A percentile compares a stretch with the other conserved stretches of the same genome.
These are phyloP conservation scores for Eulithis testata DNA, from an alignment of 2,888 invertebrate genomes.

Conservation along the genomic window DNA sequence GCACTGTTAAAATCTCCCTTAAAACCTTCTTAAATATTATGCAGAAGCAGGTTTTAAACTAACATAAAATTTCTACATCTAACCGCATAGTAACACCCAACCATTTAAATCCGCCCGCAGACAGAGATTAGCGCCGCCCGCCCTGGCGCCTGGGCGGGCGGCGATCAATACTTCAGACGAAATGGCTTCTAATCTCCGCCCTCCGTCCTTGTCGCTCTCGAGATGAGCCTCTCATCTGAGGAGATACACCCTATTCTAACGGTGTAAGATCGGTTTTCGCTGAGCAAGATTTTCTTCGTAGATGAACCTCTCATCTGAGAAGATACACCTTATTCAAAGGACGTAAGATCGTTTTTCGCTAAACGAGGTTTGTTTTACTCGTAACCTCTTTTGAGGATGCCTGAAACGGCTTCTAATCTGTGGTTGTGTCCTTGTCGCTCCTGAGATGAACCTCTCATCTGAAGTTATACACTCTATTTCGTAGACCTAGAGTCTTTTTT, in stretches of 20 bases:
- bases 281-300: neutral
- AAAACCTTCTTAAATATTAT: too few species aligned
- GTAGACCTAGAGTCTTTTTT: neutral
- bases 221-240: conserved; percentile 51
- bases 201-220: conserved; percentile 74
- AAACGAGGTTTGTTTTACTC: neutral
- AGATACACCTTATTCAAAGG: neutral
- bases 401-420: conserved; percentile 9
- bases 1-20: too few species aligned
- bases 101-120: conserved; percentile 37
- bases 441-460: conserved; percentile 8
- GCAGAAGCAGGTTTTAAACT: too few species aligned
- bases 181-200: conserved; percentile 73
- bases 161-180: conserved; percentile 60
- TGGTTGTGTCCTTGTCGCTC: conserved; percentile 11
- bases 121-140: conserved; percentile 42
- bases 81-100: conserved; percentile 21
- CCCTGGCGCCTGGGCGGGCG: conserved; percentile 41
- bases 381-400: conserved; percentile 1
- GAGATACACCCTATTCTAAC: conserved; percentile 9
- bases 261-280: conserved; percentile 3
- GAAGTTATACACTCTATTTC: conserved; percentile 3
- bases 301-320: conserved; percentile 1
- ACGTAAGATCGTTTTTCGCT: neutral
- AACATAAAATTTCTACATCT: neutral